phyloP scores from a whole-genome alignment of 2,113 vertebrate genomes.

The Jaculus jaculus region DNA sequence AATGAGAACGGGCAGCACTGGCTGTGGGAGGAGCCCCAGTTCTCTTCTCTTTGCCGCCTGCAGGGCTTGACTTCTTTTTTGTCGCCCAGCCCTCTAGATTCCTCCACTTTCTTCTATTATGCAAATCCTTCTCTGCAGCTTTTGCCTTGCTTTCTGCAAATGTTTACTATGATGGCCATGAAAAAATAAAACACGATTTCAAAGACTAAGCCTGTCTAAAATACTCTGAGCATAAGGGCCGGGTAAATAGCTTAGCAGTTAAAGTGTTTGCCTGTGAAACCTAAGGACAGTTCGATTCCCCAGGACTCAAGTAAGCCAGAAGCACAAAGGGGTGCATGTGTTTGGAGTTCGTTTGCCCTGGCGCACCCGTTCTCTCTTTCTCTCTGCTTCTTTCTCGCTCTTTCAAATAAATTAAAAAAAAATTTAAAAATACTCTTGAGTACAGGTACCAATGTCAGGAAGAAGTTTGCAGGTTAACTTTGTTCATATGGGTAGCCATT shows the following conservation, averaged over 20 bases:
- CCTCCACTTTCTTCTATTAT: rapidly evolving
- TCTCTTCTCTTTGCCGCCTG: neutral
- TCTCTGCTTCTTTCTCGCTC: no score
- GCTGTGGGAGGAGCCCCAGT: rapidly evolving
- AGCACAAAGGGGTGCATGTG: no score
- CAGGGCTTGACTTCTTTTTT: rapidly evolving
- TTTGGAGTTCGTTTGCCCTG: no score
- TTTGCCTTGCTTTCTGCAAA: neutral
- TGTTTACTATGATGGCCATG: no score
- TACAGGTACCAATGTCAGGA: rapidly evolving
- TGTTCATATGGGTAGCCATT: rapidly evolving
- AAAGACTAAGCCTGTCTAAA: neutral
- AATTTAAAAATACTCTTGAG: no score
- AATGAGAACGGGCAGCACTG: rapidly evolving
- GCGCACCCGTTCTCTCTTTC: no score
- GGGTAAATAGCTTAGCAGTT: no score
- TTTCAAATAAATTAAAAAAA: no score
- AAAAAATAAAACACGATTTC: neutral
- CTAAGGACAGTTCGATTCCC: no score
- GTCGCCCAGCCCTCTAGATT: rapidly evolving
- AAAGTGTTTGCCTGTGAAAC: no score
- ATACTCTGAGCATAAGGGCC: no score
- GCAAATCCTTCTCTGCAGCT: neutral
- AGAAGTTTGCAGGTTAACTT: neutral
- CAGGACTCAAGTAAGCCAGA: no score